Evolutionary conservation across 1,140 invertebrate genomes (phyloP), one percentile per base, ranked within the genome.

Genomic region (Dufourea novaeangliae): DNA sequence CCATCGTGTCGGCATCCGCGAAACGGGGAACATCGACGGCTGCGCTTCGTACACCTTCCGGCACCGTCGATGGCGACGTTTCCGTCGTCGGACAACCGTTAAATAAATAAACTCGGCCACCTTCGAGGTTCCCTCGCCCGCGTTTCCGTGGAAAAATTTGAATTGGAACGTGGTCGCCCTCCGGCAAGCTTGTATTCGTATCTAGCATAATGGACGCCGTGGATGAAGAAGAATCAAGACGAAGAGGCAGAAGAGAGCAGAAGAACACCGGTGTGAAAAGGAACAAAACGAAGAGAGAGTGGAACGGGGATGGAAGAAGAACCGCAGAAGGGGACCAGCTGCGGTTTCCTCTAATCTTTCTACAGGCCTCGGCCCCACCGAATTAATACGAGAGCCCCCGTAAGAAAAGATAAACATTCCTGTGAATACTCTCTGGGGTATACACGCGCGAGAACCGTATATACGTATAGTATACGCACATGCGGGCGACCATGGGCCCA

Each of bases 351-450:
- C 76, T 87, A 80, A 86, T 88, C 86, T 87, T 82, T 67, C 77
- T 79, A 61, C 76, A 77, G 81, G 71, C 74, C n/a, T 83, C 61
- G 79, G 73, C 41, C 80, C 80, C 81, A 57, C 86, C 72, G 86
- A 87, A 87, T 88, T 86, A 88, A 88, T 88, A 87, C 78, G 85
- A 57, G 59, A 87, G 82, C 85, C 82, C 79, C 80, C 57, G n/a
- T n/a, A 77, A 71, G 85, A 78, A 78, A 87, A 87, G 87, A 88
- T 87, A 87, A 88, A 88, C 84, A 84, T 78, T 80, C 69, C 73
- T 22, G 57, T 78, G 68, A 64, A 73, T 74, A 63, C 70, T 54
- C 22, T 39, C 50, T 14, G 25, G 62, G 61, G 80, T 46, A 78
- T 57, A 61, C 17, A 25, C 44, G 61, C 44, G 64, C 37, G 67